Percentiles rank a stretch among this genome's conserved stretches.
Evolutionary conservation across 2,888 invertebrate species (phyloP).

Genomic region (Epicampocera succincta): DNA sequence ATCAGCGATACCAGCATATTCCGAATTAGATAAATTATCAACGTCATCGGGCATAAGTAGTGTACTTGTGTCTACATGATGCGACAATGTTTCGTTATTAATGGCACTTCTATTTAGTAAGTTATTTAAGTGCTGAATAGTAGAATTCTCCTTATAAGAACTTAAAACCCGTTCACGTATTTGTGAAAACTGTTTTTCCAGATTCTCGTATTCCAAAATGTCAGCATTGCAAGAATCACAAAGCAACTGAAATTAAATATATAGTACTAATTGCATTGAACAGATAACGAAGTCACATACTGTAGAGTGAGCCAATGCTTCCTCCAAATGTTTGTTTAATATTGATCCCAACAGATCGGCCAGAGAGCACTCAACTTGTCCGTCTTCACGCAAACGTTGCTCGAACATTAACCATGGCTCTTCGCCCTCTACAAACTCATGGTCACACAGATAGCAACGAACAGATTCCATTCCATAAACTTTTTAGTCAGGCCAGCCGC

Average conservation of each 20-base stretch:
- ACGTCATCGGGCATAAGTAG: neutral
- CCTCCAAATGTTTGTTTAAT: constrained; percentile 65
- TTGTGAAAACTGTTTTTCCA: constrained; percentile 65
- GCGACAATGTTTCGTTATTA: neutral
- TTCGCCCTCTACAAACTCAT: constrained; percentile 70
- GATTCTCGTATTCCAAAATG: constrained; percentile 72
- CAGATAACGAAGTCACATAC: constrained; percentile 46
- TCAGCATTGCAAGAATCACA: constrained; percentile 73
- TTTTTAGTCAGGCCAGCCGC: constrained; percentile 26
- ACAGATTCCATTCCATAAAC: constrained; percentile 59
- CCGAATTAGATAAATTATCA: constrained; percentile 5
- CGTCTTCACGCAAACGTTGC: constrained; percentile 68
- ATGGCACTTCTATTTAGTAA: constrained; percentile 2
- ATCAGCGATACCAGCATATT: constrained; percentile 32
- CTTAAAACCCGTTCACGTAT: constrained; percentile 68
- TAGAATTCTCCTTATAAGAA: constrained; percentile 67
- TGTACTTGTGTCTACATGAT: neutral
- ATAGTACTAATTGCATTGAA: neutral
- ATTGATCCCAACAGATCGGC: constrained; percentile 65
- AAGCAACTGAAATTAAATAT: constrained; percentile 68
- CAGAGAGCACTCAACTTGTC: constrained; percentile 67
- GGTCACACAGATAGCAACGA: constrained; percentile 71
- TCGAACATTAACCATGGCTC: constrained; percentile 72
- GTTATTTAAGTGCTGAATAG: constrained; percentile 56
- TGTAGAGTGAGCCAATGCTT: constrained; percentile 69